Evolutionary conservation across 2,888 invertebrate species (phyloP).

Genomic region (Argyresthia albistria): DNA sequence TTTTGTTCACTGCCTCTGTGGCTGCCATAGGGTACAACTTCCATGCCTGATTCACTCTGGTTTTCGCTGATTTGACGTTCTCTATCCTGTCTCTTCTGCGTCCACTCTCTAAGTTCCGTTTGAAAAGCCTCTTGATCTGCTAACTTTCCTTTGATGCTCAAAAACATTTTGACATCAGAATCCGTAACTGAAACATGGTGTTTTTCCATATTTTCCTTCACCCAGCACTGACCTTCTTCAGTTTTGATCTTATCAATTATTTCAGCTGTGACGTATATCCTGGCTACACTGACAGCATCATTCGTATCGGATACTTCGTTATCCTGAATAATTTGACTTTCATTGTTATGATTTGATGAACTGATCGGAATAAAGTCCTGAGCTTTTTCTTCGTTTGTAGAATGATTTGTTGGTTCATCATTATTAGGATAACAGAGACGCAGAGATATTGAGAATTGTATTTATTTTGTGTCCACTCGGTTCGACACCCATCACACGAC

Average conservation of each 20-base stretch:
- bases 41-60: conserved; percentile 5
- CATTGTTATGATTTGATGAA: conserved; percentile 44
- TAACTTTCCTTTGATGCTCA: conserved; percentile 62
- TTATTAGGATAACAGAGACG: too few species aligned
- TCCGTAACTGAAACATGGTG: conserved; percentile 44
- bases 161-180: conserved; percentile 38
- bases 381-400: conserved; percentile 15
- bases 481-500: too few species aligned
- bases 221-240: conserved; percentile 55
- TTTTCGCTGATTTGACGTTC: conserved; percentile 15
- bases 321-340: conserved; percentile 56
- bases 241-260: conserved; percentile 57
- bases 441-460: too few species aligned
- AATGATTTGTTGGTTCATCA: too few species aligned
- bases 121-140: conserved; percentile 67
- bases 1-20: conserved; percentile 10
- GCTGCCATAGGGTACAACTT: conserved; percentile 9
- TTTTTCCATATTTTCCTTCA: conserved; percentile 36
- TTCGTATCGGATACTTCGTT: conserved; percentile 61
- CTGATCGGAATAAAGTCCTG: conserved; percentile 37
- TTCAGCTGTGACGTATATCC: conserved; percentile 62
- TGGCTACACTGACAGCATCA: conserved; percentile 47
- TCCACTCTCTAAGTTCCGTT: conserved; percentile 51
- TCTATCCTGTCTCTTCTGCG: conserved; percentile 17
- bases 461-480: too few species aligned